These are phyloP conservation scores for Sycophaga agraensis DNA, from an alignment of 1,140 invertebrate species.

Conservation along the genomic window DNA sequence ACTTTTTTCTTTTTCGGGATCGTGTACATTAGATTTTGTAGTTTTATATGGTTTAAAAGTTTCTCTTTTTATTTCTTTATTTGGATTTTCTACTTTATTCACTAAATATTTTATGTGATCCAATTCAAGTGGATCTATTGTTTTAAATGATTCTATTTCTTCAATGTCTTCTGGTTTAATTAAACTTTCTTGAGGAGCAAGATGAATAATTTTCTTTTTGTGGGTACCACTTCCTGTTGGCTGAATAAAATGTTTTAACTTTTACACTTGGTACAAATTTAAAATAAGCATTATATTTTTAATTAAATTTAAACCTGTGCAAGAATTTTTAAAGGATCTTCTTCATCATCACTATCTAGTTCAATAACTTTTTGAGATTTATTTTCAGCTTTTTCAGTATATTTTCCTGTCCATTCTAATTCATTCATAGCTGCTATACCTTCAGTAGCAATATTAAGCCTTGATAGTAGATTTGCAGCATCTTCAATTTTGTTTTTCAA, in stretches of 20 bases:
- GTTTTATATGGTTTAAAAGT: constrained; percentile 68
- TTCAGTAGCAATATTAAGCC: constrained; percentile 62
- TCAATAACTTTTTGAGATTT: constrained; percentile 43
- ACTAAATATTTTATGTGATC: constrained; percentile 64
- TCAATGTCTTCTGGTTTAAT: constrained; percentile 65
- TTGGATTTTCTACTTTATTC: constrained; percentile 58
- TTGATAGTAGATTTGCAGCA: constrained; percentile 62
- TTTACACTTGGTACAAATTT: neutral
- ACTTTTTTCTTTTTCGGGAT: constrained; percentile 63
- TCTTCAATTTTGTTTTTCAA: constrained; percentile 62
- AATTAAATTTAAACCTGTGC: constrained; percentile 54
- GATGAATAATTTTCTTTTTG: constrained; percentile 62
- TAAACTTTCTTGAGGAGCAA: constrained; percentile 59
- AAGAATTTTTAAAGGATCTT: constrained; percentile 67
- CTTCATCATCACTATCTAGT: constrained; percentile 68
- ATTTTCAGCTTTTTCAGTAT: constrained; percentile 41
- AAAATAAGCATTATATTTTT: constrained; percentile 12
- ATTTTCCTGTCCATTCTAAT: constrained; percentile 69
- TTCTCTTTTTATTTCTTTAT: constrained; percentile 45
- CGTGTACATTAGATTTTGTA: constrained; percentile 64
- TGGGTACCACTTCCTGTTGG: constrained; percentile 58
- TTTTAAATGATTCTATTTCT: constrained; percentile 57
- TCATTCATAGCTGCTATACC: constrained; percentile 62
- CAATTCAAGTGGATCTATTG: constrained; percentile 30
- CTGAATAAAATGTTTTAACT: constrained; percentile 32